Evolutionary conservation across 2,797 vertebrate species (phyloP).

Genomic region (Cephalopachus bancanus): DNA sequence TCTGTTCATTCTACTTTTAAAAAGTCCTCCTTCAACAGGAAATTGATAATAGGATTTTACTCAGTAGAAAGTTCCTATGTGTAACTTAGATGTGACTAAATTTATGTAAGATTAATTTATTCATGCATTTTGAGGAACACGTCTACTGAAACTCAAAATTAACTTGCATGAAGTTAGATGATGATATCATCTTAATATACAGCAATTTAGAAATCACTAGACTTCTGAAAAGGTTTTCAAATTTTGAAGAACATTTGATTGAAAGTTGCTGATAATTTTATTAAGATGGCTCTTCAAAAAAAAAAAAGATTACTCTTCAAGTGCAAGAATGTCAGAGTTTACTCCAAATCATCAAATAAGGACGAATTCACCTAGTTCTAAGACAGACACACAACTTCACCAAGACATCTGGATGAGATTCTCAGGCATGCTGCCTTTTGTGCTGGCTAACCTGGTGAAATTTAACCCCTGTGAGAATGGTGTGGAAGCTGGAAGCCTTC

Average conservation of each 20-base stretch:
- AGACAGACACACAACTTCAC: not conserved
- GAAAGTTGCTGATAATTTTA: constrained; percentile 64
- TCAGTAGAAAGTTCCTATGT: not conserved
- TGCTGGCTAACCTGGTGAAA: constrained; percentile 68
- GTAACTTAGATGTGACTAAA: constrained; percentile 37
- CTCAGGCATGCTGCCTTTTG: not conserved
- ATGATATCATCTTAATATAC: constrained; percentile 31
- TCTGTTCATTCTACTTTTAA: not conserved
- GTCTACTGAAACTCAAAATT: constrained; percentile 60
- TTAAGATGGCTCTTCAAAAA: constrained; percentile 24
- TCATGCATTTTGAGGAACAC: constrained; percentile 57
- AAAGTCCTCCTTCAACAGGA: not conserved
- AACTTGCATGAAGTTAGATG: constrained; percentile 39
- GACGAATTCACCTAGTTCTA: not conserved
- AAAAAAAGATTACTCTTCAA: not conserved
- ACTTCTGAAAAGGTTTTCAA: constrained; percentile 72
- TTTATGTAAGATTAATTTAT: constrained; percentile 57
- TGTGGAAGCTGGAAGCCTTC: constrained; percentile 52
- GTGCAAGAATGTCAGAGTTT: not conserved
- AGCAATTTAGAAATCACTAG: constrained; percentile 70
- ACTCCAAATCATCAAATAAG: not conserved
- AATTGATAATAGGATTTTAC: constrained; percentile 55
- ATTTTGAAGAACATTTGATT: constrained; percentile 60
- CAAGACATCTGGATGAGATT: constrained; percentile 65
- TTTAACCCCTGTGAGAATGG: constrained; percentile 76